A percentile compares a stretch with the other conserved stretches of the same genome.
These are phyloP conservation scores for Myioborus miniatus DNA, from an alignment of 2,797 vertebrate genomes.

Conservation along the genomic window DNA sequence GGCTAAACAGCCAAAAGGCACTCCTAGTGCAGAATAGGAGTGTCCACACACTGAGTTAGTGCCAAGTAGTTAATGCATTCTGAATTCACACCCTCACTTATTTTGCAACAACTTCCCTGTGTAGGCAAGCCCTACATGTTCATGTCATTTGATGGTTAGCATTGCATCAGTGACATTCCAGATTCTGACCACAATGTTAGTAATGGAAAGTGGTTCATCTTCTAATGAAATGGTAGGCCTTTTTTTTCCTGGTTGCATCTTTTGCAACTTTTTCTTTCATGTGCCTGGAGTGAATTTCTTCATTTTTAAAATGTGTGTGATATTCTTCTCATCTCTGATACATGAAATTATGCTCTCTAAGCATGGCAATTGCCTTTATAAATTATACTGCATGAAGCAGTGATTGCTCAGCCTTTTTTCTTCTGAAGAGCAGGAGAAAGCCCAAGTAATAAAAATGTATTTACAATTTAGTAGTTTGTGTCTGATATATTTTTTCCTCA, in stretches of 20 bases:
- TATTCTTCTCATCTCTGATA: conserved; percentile 15
- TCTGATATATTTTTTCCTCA: neutral
- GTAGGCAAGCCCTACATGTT: conserved; percentile 60
- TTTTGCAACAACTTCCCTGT: conserved; percentile 70
- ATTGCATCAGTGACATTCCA: conserved; percentile 70
- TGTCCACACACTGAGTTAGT: neutral
- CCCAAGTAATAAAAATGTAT: neutral
- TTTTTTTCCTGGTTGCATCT: conserved; percentile 17
- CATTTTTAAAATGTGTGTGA: conserved; percentile 9
- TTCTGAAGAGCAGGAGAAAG: neutral
- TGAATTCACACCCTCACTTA: conserved; percentile 53
- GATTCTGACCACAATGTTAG: conserved; percentile 66
- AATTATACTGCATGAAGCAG: neutral
- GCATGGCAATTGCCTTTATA: neutral
- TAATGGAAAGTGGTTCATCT: conserved; percentile 71
- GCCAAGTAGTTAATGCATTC: conserved; percentile 48
- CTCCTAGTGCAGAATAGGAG: conserved; percentile 14
- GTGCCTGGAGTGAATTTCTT: conserved; percentile 21
- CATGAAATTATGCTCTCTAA: neutral
- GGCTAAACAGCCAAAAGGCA: conserved; percentile 35
- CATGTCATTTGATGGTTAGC: conserved; percentile 70
- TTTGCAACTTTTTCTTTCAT: conserved; percentile 64
- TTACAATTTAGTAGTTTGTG: neutral
- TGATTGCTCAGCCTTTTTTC: neutral
- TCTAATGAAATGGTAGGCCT: conserved; percentile 42